phyloP scores from a whole-genome alignment of 2,797 vertebrate species.

The Sylvilagus floridanus region DNA sequence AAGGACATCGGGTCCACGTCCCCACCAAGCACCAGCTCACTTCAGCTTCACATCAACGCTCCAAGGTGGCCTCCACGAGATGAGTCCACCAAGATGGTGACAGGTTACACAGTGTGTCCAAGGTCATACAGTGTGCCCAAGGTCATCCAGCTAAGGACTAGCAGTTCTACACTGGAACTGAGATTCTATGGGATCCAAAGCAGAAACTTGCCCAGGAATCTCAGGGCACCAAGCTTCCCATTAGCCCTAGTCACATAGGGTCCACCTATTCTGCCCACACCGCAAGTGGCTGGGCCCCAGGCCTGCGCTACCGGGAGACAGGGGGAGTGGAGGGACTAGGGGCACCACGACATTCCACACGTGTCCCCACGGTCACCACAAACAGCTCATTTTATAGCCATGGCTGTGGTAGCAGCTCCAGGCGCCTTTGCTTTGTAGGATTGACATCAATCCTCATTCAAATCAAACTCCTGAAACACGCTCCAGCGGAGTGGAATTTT shows the following conservation, averaged over 20 bases:
- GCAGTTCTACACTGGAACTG: neutral
- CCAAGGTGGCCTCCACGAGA: neutral
- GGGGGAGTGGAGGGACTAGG: fast-evolving
- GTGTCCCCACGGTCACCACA: neutral
- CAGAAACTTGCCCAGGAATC: neutral
- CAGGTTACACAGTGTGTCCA: neutral
- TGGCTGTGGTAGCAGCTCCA: neutral
- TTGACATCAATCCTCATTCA: slow-evolving; percentile 87
- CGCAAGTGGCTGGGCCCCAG: neutral
- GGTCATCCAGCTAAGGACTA: neutral
- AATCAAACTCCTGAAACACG: slow-evolving; percentile 86
- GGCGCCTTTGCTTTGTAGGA: slow-evolving; percentile 76
- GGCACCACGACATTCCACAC: neutral
- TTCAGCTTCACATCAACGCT: neutral
- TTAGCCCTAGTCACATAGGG: neutral
- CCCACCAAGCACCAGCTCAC: neutral
- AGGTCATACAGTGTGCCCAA: neutral
- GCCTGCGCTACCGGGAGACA: neutral
- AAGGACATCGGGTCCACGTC: neutral
- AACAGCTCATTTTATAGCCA: slow-evolving; percentile 58
- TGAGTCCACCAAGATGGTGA: neutral
- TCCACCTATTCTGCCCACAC: neutral
- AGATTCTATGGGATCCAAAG: neutral
- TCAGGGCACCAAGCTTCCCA: neutral
- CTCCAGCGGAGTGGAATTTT: slow-evolving; percentile 89